These are phyloP conservation scores for Graphium colonna DNA, from an alignment of 2,888 invertebrate species.

Conservation along the genomic window DNA sequence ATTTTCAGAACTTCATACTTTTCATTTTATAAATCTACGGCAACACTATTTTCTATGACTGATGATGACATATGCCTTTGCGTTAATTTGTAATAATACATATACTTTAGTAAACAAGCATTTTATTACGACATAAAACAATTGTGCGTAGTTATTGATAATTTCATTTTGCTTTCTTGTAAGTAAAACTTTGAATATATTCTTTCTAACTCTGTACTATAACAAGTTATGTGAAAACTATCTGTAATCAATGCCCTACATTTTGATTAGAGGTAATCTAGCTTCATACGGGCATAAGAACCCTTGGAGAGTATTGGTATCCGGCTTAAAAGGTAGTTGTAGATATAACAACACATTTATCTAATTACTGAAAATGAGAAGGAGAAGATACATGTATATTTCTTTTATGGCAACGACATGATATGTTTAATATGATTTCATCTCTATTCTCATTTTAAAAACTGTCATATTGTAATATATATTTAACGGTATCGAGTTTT, in stretches of 20 bases:
- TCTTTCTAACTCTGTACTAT: not conserved
- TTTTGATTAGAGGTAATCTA: conserved; percentile 92
- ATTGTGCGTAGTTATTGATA: conserved; percentile 11
- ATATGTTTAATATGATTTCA: conserved; percentile 17
- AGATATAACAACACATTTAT: conserved; percentile 31
- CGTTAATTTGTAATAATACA: too few relatives aligned
- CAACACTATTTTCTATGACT: not conserved
- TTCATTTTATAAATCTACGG: too few relatives aligned
- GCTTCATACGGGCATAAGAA: conserved; percentile 92
- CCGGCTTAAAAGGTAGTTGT: conserved; percentile 88
- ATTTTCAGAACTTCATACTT: too few relatives aligned
- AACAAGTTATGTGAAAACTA: conserved; percentile 22
- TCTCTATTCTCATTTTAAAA: conserved; percentile 23
- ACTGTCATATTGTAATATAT: conserved; percentile 1
- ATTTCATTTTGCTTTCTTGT: conserved; percentile 15
- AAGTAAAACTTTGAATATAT: conserved; percentile 17
- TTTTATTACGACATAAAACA: not conserved
- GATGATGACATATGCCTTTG: not conserved
- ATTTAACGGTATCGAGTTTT: conserved; percentile 1
- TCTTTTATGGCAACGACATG: not conserved
- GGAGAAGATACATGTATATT: conserved; percentile 20
- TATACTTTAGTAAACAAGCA: too few relatives aligned
- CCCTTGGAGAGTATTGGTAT: conserved; percentile 93
- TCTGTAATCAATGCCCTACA: conserved; percentile 90
- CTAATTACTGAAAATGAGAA: conserved; percentile 36